These are phyloP conservation scores for Cyanoramphus novaezelandiae DNA, from an alignment of 2,113 vertebrate species.

Conservation along the genomic window DNA sequence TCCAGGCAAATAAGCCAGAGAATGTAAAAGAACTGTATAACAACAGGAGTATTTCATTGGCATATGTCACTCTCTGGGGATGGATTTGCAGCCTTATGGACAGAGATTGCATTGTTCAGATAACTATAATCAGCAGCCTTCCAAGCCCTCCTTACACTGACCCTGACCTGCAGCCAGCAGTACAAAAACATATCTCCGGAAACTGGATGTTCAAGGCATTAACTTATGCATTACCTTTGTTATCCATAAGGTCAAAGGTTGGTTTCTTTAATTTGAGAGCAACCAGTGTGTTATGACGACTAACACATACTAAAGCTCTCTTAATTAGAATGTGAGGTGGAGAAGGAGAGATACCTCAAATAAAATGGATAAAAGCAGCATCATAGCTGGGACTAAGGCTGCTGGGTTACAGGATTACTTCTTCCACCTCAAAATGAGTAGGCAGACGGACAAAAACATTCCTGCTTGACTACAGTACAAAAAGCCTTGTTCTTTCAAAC, in stretches of 20 bases:
- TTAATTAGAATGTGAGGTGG: not conserved
- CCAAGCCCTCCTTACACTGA: not conserved
- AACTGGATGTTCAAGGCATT: not conserved
- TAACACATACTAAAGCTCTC: not conserved
- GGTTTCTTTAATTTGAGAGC: not conserved
- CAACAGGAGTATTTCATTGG: not conserved
- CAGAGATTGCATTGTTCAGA: not conserved
- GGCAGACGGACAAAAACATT: not conserved
- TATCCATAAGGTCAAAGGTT: not conserved
- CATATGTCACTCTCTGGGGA: not conserved
- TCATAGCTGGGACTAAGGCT: not conserved
- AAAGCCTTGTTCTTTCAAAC: not conserved
- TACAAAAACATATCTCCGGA: not conserved
- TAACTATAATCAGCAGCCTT: not conserved
- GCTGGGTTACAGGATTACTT: not conserved
- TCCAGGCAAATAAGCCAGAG: not conserved
- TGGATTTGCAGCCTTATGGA: not conserved
- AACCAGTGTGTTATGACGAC: not conserved
- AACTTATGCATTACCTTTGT: not conserved
- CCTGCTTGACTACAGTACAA: not conserved
- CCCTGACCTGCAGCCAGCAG: not conserved
- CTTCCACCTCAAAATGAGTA: not conserved
- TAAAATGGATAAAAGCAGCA: not conserved
- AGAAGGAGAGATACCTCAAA: not conserved
- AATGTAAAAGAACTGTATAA: not conserved